Evolutionary conservation across 2,888 invertebrate genomes (phyloP).

Genomic region (Boloria euphrosyne): DNA sequence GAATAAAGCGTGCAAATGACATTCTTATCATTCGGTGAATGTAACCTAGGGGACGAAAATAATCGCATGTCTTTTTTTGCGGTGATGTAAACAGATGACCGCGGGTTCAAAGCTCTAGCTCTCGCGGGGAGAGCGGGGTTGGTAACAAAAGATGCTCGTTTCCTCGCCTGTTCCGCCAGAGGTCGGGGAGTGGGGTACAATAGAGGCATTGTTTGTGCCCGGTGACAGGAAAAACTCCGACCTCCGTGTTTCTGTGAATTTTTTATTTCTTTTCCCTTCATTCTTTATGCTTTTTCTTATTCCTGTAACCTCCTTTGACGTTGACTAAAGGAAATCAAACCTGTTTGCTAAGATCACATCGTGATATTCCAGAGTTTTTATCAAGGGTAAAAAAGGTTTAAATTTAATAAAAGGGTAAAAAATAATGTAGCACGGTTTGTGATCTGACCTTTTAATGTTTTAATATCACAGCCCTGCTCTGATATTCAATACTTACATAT

Average conservation of each 20-base stretch:
- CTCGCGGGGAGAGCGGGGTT: conserved; percentile 62
- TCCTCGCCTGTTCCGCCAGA: conserved; percentile 65
- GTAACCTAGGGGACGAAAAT: conserved; percentile 49
- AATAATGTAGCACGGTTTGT: background rate
- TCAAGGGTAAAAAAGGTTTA: conserved; percentile 33
- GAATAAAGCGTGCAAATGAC: conserved; percentile 26
- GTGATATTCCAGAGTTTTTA: conserved; percentile 32
- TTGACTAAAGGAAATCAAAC: conserved; percentile 69
- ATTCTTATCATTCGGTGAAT: conserved; percentile 36
- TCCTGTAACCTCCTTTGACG: conserved; percentile 72
- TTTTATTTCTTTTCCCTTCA: conserved; percentile 73
- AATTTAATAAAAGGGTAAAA: background rate
- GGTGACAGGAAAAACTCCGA: conserved; percentile 82
- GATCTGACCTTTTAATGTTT: background rate
- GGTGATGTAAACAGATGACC: conserved; percentile 79
- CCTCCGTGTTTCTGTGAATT: conserved; percentile 81
- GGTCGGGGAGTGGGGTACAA: conserved; percentile 60
- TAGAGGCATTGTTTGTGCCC: conserved; percentile 80
- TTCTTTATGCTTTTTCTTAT: conserved; percentile 59
- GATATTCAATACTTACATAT: conserved; percentile 46
- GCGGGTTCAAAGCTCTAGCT: conserved; percentile 73
- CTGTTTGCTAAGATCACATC: conserved; percentile 54
- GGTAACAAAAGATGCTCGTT: conserved; percentile 81
- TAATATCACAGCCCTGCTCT: background rate
- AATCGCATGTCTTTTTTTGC: conserved; percentile 65